Base-by-base conservation (phyloP, 2,888 invertebrate genomes). In the Catonia carolina region DNA sequence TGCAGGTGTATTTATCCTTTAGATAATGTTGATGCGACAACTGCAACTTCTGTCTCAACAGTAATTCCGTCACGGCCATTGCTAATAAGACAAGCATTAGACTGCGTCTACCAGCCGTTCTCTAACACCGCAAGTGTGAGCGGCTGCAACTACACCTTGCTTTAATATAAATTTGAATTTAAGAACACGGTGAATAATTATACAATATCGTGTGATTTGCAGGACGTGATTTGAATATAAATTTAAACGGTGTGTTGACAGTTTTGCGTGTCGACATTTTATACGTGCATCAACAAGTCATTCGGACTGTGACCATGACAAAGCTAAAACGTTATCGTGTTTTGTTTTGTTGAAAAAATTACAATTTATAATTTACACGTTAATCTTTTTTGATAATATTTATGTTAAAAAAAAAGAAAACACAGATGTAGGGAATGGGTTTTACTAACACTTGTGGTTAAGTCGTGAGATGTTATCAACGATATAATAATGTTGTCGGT, bases 91-190 rank as follows among this genome's bases (percentile, higher is more conserved):
- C 60, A 63, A 55, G 63, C 62, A 50, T 55, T 63, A 39, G 62
- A 63, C 61, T 63, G 63, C 55, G 62, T 63, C 45, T 63, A 63
- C 59, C 63, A 62, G 53, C 62, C 50, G 51, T 33, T 56, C 45
- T 31, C 27, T 33, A 27, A 31, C 35, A 49, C 39, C 15, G 22
- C 47, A 15, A 47, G 22, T 27, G 22, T 27, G 47, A 47, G 27
- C 23, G 22, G 47, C 22, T 27, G 14, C 27, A 2, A 47, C 15
- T 47, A 14, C 20, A 23, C 27, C 20, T 27, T 22, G 47, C 47
- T 22, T 15, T 47, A 23, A 27, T 27, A 27, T 45, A 27, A 18
- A 47, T 47, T 23, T 47, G n/a, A 27, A 23, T 22, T 45, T 37
- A 17, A 49, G 50, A 49, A 50, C 42, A 33, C 33, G 12, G 20